Evolutionary conservation across 2,797 vertebrate genomes (phyloP).

Genomic region (Siniperca undulata): DNA sequence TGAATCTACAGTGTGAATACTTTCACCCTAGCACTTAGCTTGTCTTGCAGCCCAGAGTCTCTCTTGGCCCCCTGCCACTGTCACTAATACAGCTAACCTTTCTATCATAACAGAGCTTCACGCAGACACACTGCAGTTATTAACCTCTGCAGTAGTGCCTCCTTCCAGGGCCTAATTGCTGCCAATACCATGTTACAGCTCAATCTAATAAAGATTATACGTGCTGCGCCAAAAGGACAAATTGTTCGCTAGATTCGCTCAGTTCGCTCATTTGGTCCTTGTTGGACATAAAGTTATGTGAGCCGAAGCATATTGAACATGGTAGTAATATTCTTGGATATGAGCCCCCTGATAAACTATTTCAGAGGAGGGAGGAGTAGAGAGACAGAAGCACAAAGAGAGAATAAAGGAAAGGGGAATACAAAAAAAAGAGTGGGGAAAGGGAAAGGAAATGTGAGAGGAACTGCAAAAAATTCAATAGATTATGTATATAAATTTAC

Average conservation of each 20-base stretch:
- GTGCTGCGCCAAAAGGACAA: constrained; percentile 79
- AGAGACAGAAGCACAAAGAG: constrained; percentile 17
- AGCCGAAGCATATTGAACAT: constrained; percentile 77
- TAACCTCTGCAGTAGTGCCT: constrained; percentile 74
- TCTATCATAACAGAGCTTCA: constrained; percentile 70
- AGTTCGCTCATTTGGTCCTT: constrained; percentile 70
- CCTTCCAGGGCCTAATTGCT: constrained; percentile 77
- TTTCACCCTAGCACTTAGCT: constrained; percentile 23
- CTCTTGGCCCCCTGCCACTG: constrained; percentile 62
- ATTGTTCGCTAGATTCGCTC: constrained; percentile 72
- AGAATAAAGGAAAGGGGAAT: neutral
- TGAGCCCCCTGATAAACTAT: constrained; percentile 62
- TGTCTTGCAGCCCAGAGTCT: constrained; percentile 15
- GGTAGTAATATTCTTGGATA: constrained; percentile 67
- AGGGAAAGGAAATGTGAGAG: constrained; percentile 1
- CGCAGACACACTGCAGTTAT: constrained; percentile 73
- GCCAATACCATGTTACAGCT: constrained; percentile 76
- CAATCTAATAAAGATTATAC: constrained; percentile 82
- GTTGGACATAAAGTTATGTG: constrained; percentile 77
- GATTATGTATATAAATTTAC: neutral
- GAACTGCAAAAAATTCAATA: neutral
- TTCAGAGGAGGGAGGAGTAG: constrained; percentile 33
- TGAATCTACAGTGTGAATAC: constrained; percentile 34
- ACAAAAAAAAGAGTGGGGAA: neutral
- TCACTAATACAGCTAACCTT: constrained; percentile 77